These are phyloP conservation scores for Mellilla xanthometata DNA, from an alignment of 2,888 invertebrate species.

Conservation along the genomic window DNA sequence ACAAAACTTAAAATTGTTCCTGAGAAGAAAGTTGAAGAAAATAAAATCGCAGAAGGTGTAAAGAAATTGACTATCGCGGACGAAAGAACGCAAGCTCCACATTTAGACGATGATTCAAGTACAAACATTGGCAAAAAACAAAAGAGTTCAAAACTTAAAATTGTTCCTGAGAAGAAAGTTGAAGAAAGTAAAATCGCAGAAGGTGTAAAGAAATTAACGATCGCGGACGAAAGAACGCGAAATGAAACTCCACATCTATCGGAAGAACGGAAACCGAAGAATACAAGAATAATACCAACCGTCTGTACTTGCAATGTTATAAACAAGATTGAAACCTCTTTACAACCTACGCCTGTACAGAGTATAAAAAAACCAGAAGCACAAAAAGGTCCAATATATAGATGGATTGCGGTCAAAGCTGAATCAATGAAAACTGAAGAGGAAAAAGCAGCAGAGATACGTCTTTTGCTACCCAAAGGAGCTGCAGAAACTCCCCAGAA, in stretches of 20 bases:
- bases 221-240: neutral
- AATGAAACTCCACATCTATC: neutral
- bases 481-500: neutral
- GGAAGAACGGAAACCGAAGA: neutral
- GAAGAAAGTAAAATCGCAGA: no score
- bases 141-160: no score
- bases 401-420: conserved; percentile 2
- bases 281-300: neutral
- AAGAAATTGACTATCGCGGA: no score
- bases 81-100: neutral
- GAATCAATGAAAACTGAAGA: conserved; percentile 6
- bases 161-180: no score
- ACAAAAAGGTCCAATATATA: conserved; percentile 2
- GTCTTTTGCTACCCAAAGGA: neutral
- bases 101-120: no score
- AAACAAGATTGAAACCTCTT: no score
- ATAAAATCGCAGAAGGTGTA: no score
- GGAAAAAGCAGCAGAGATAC: conserved; percentile 1
- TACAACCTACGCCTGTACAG: neutral
- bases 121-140: no score
- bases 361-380: neutral
- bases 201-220: no score
- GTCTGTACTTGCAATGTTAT: conserved; percentile 1
- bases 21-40: no score
- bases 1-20: no score